Percentiles rank a stretch among this genome's conserved stretches.
phyloP scores from a whole-genome alignment of 2,113 vertebrate species.

The Ictalurus punctatus region DNA sequence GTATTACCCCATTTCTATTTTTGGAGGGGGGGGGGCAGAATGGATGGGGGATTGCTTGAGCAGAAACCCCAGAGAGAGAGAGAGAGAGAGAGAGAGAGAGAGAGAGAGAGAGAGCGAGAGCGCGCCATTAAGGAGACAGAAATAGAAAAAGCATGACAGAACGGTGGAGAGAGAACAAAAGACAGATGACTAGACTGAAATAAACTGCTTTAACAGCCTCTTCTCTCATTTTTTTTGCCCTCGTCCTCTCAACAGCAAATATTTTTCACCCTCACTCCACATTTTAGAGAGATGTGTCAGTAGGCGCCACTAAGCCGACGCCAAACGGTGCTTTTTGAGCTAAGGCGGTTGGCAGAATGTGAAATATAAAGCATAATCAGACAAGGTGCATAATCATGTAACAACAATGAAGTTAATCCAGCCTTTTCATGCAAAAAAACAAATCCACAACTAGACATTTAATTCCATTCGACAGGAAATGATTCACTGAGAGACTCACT shows the following conservation, averaged over 20 bases:
- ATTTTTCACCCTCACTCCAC: conserved; percentile 7
- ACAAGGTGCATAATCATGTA: background rate
- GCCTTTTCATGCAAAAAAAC: background rate
- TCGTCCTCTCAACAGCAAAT: background rate
- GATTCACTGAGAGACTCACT: background rate
- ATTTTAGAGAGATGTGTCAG: background rate
- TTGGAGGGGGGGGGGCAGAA: background rate
- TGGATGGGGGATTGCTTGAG: background rate
- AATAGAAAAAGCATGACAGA: background rate
- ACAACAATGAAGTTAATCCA: background rate
- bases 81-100: no score
- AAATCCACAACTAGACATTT: background rate
- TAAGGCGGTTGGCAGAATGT: background rate
- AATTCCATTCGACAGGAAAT: background rate
- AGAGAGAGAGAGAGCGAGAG: no score
- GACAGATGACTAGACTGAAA: background rate
- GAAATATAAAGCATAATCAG: background rate
- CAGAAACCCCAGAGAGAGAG: conserved; percentile 14
- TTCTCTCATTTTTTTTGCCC: background rate
- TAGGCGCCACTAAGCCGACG: background rate
- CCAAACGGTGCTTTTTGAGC: background rate
- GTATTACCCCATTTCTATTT: background rate
- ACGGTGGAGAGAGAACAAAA: background rate
- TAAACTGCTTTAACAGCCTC: background rate
- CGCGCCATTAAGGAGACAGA: background rate